phyloP scores from a whole-genome alignment of 1,140 invertebrate genomes.

The Drosophila setifemur region DNA sequence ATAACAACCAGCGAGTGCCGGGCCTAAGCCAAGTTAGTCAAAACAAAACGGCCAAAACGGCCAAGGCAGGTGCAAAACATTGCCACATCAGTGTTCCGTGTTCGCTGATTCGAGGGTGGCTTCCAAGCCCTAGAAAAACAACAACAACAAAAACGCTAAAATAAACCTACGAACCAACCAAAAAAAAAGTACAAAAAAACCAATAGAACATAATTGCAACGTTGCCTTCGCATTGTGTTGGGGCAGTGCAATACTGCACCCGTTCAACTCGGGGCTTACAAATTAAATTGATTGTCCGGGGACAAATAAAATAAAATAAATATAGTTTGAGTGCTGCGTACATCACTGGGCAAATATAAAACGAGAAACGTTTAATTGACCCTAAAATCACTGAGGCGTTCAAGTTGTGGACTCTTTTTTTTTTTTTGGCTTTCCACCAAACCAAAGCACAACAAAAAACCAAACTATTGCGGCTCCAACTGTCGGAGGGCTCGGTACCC shows the following conservation, averaged over 20 bases:
- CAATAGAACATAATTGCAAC: slow-evolving; percentile 72
- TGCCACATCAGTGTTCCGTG: slow-evolving; percentile 26
- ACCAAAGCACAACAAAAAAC: neutral
- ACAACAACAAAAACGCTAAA: neutral
- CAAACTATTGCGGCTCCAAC: slow-evolving; percentile 28
- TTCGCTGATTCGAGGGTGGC: slow-evolving; percentile 37
- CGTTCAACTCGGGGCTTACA: slow-evolving; percentile 27
- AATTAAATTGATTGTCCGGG: slow-evolving; percentile 54
- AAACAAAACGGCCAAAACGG: slow-evolving; percentile 72
- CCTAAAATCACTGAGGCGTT: slow-evolving; percentile 67
- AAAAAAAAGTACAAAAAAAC: slow-evolving; percentile 43
- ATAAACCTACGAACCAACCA: neutral
- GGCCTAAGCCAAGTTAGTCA: slow-evolving; percentile 66
- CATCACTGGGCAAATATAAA: slow-evolving; percentile 62
- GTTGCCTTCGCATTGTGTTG: slow-evolving; percentile 17
- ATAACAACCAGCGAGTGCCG: slow-evolving; percentile 61
- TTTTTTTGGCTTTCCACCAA: slow-evolving; percentile 1
- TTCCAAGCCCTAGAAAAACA: slow-evolving; percentile 13
- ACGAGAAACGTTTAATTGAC: slow-evolving; percentile 70
- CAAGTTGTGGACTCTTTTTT: neutral
- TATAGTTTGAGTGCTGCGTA: slow-evolving; percentile 21
- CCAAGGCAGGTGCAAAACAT: slow-evolving; percentile 68
- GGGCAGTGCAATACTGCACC: slow-evolving; percentile 57
- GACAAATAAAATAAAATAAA: slow-evolving; percentile 16
- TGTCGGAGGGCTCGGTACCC: neutral